Conservation (phyloP, 2,113 vertebrate genomes). For the Tyrannus savana region DNA sequence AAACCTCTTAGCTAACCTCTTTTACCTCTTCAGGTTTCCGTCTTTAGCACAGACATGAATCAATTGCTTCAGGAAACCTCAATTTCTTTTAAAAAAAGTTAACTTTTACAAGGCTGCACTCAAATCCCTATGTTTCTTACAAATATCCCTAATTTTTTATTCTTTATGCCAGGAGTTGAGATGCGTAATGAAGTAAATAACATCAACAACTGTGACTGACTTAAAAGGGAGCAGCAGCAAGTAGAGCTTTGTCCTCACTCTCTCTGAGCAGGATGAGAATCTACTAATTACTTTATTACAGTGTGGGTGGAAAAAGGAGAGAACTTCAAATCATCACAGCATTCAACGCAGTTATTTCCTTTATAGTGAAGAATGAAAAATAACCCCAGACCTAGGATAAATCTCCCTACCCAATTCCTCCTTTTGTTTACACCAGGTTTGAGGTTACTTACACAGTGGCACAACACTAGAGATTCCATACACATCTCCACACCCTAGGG, state of each 20-base stretch:
- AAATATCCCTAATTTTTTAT: neutral
- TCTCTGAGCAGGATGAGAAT: neutral
- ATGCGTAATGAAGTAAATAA: neutral
- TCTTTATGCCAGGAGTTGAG: neutral
- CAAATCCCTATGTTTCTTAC: neutral
- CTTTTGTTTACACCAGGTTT: neutral
- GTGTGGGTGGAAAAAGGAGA: neutral
- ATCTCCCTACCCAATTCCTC: neutral
- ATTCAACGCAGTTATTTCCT: neutral
- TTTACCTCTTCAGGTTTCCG: neutral
- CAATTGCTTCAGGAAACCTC: neutral
- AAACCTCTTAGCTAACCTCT: conserved; percentile 28
- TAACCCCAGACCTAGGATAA: neutral
- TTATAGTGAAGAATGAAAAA: neutral
- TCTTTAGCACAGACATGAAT: neutral
- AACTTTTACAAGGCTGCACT: neutral
- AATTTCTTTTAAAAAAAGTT: neutral
- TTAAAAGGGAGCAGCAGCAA: neutral
- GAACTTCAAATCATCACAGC: neutral
- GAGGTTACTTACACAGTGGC: neutral
- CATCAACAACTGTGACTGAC: neutral
- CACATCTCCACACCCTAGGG: neutral
- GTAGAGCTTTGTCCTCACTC: neutral
- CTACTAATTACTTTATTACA: conserved; percentile 23
- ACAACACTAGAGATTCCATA: neutral